Percentiles rank a stretch among this genome's conserved stretches.
phyloP scores from a whole-genome alignment of 2,797 vertebrate species.

The Rhinella marina region DNA sequence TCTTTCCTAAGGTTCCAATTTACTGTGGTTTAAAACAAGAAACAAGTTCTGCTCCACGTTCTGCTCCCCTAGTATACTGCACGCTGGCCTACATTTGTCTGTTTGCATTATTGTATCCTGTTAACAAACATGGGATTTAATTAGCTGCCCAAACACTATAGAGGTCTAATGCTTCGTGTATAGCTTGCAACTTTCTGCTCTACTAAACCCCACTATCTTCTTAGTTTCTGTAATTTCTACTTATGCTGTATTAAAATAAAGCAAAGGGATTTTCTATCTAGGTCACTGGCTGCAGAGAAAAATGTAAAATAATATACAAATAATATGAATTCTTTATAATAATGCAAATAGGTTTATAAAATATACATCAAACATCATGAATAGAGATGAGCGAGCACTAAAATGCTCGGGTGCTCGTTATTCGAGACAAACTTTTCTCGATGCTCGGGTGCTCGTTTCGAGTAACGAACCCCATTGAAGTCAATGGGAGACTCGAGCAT shows the following conservation, averaged over 20 bases:
- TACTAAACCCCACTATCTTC: constrained; percentile 65
- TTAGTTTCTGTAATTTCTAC: constrained; percentile 68
- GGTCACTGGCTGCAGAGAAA: constrained; percentile 2
- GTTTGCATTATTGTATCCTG: neutral
- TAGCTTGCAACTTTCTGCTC: constrained; percentile 68
- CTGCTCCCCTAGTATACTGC: constrained; percentile 15
- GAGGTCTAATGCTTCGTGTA: constrained; percentile 44
- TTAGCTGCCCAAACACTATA: neutral
- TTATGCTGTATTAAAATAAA: constrained; percentile 60
- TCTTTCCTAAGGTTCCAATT: constrained; percentile 55
- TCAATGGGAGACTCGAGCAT: no score
- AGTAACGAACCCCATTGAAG: no score
- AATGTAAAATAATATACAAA: neutral
- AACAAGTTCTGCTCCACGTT: constrained; percentile 22
- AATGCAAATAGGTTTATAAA: neutral
- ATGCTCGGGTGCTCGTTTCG: no score
- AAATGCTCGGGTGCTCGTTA: no score
- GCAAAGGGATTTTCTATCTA: constrained; percentile 7
- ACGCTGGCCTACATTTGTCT: neutral
- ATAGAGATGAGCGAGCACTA: no score
- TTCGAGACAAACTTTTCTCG: no score
- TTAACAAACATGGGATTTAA: constrained; percentile 15
- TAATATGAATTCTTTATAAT: neutral
- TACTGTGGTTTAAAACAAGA: constrained; percentile 43
- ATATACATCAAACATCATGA: neutral